phyloP scores from a whole-genome alignment of 2,113 vertebrate genomes.

The Mesitornis unicolor region DNA sequence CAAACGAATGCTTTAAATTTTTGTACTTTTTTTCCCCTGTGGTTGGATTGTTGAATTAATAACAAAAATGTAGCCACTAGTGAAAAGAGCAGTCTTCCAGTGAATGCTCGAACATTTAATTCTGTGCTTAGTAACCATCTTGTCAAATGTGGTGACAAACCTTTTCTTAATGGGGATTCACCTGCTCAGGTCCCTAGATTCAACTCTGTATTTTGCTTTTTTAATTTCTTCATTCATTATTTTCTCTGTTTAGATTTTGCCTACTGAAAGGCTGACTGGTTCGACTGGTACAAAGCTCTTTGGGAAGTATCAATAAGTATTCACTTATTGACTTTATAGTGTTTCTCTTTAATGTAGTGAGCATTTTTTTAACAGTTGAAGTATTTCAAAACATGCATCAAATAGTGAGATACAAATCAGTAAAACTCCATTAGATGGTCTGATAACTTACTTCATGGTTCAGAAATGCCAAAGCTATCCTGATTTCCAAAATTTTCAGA shows the following conservation, averaged over 20 bases:
- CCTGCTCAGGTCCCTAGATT: background rate
- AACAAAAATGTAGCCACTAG: slow-evolving; percentile 16
- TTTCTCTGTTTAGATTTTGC: background rate
- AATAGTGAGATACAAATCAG: background rate
- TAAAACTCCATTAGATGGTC: background rate
- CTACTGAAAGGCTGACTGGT: background rate
- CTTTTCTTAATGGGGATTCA: background rate
- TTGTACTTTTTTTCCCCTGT: slow-evolving; percentile 47
- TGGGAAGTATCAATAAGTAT: background rate
- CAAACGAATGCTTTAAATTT: slow-evolving; percentile 17
- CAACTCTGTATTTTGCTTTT: background rate
- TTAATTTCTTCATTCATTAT: background rate
- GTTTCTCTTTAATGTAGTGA: background rate
- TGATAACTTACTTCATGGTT: background rate
- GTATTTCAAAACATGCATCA: background rate
- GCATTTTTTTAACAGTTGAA: background rate
- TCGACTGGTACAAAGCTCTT: background rate
- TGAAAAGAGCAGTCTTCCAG: background rate
- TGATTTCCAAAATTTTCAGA: background rate
- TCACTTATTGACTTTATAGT: background rate
- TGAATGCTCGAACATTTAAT: background rate
- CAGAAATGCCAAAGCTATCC: background rate
- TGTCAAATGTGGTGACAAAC: background rate
- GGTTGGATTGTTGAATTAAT: slow-evolving; percentile 11
- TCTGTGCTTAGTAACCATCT: background rate